These are phyloP conservation scores for Ctena decussata DNA, from an alignment of 2,888 invertebrate species.

Conservation along the genomic window DNA sequence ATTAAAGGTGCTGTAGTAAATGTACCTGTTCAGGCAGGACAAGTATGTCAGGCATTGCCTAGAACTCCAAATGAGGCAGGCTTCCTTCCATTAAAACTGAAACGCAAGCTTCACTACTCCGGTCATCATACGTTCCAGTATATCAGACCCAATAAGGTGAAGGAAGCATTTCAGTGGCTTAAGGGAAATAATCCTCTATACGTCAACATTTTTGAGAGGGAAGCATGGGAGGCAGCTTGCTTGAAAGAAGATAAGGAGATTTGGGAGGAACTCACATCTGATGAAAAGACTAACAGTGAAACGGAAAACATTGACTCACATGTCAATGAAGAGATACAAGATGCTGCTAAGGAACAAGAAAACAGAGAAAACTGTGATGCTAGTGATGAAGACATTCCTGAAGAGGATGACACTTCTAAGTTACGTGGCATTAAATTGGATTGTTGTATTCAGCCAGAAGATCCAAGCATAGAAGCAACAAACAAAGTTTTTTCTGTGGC, in stretches of 20 bases:
- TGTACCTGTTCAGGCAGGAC: conserved; percentile 4
- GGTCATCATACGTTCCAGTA: conserved; percentile 2
- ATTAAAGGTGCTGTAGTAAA: conserved; percentile 27
- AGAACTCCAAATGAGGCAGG: conserved; percentile 6
- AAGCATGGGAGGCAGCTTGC: neutral
- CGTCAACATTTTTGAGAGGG: neutral
- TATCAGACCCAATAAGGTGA: neutral
- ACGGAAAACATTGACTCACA: neutral
- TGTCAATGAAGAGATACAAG: neutral
- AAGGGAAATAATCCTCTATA: neutral
- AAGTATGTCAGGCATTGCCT: conserved; percentile 17
- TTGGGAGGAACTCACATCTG: too few relatives aligned
- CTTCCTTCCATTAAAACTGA: conserved; percentile 22
- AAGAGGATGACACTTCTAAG: neutral
- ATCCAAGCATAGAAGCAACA: conserved; percentile 47
- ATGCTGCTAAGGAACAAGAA: neutral
- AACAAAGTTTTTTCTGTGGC: conserved; percentile 17
- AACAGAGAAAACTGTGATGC: neutral
- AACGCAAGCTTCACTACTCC: conserved; percentile 3
- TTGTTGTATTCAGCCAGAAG: conserved; percentile 34
- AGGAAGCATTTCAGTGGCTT: neutral
- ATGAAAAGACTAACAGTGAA: neutral
- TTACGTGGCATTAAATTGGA: conserved; percentile 39
- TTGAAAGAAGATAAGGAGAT: neutral
- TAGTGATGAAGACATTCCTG: neutral